Percentiles rank a stretch among this genome's conserved stretches.
Evolutionary conservation across 2,888 invertebrate species (phyloP).

Genomic region (Drosophila quasianomalipes): DNA sequence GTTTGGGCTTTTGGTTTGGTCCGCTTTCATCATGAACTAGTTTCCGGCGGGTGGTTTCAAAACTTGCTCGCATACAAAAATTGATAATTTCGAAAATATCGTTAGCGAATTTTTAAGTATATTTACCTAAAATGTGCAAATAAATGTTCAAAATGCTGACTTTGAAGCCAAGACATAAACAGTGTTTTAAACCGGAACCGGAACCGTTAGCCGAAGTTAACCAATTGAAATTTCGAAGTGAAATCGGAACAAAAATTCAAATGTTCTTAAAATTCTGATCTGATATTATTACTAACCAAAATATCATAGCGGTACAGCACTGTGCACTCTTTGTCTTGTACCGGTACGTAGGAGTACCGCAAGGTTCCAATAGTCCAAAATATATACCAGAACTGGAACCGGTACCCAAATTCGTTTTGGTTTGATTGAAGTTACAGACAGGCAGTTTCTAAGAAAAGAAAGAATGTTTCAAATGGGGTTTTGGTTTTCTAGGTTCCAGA

Average conservation of each 20-base stretch:
- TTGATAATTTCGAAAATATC: background rate
- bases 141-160: background rate
- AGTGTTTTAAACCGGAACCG: too few relatives aligned
- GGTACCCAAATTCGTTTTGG: background rate
- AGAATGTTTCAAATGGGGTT: background rate
- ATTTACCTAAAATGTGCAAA: background rate
- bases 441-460: background rate
- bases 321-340: too few relatives aligned
- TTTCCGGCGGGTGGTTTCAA: slow-evolving; percentile 17
- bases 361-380: too few relatives aligned
- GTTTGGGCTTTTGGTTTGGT: slow-evolving; percentile 16
- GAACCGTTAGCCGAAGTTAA: background rate
- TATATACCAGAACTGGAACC: background rate
- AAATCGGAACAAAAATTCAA: too few relatives aligned
- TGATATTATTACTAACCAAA: too few relatives aligned
- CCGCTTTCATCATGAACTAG: slow-evolving; percentile 36
- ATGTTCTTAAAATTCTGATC: too few relatives aligned
- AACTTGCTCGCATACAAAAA: background rate
- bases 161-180: background rate
- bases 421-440: background rate
- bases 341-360: too few relatives aligned
- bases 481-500: background rate
- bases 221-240: background rate
- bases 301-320: too few relatives aligned
- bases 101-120: background rate